These are phyloP conservation scores for Istiophorus platypterus DNA, from an alignment of 2,113 vertebrate genomes.

Conservation along the genomic window DNA sequence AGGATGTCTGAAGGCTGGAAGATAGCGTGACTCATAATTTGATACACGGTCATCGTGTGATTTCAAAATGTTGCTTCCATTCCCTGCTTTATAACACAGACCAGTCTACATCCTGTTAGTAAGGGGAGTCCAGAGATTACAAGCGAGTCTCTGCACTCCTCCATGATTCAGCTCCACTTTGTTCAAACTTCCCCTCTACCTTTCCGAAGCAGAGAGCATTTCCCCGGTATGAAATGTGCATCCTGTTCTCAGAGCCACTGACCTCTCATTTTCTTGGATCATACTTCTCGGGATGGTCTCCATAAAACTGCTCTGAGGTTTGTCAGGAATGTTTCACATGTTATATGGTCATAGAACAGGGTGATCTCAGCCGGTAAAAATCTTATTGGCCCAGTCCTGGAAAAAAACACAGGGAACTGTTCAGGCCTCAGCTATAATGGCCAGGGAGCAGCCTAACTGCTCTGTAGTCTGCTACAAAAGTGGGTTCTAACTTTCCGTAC, in stretches of 20 bases:
- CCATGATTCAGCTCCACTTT: slow-evolving; percentile 56
- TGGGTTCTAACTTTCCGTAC: background rate
- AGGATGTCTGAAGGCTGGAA: background rate
- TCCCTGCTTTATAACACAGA: slow-evolving; percentile 66
- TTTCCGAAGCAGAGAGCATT: slow-evolving; percentile 40
- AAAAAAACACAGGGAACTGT: slow-evolving; percentile 52
- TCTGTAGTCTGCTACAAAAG: background rate
- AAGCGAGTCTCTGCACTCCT: slow-evolving; percentile 56
- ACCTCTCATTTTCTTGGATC: slow-evolving; percentile 42
- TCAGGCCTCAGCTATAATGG: slow-evolving; percentile 20
- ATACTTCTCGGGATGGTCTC: slow-evolving; percentile 39
- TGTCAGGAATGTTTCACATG: slow-evolving; percentile 66
- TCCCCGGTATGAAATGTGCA: slow-evolving; percentile 53
- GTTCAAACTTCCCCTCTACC: slow-evolving; percentile 67
- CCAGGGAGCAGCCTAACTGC: slow-evolving; percentile 17
- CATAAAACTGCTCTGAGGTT: slow-evolving; percentile 65
- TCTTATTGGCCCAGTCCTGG: slow-evolving; percentile 60
- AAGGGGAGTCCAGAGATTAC: slow-evolving; percentile 62
- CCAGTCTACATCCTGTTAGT: slow-evolving; percentile 75
- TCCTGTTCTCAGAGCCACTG: slow-evolving; percentile 57
- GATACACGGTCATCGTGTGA: slow-evolving; percentile 18
- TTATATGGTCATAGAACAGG: slow-evolving; percentile 48
- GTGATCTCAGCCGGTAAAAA: slow-evolving; percentile 79
- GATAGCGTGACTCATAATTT: slow-evolving; percentile 31
- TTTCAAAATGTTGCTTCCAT: slow-evolving; percentile 64